Evolutionary conservation across 2,113 vertebrate species (phyloP).

Genomic region (Odontesthes bonariensis): DNA sequence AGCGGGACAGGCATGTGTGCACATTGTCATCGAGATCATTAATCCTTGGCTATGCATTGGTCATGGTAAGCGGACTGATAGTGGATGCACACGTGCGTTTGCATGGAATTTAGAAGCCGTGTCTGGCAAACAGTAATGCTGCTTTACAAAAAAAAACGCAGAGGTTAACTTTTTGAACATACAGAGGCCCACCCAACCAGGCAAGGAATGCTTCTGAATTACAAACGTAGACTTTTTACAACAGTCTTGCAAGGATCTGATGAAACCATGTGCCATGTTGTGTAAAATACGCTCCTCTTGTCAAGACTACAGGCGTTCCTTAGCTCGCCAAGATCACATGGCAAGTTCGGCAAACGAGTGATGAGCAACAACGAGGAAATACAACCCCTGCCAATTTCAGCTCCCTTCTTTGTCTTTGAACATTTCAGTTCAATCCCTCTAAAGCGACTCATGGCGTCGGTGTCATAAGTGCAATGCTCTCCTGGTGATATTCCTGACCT

Average conservation of each 20-base stretch:
- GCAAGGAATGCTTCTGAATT: neutral
- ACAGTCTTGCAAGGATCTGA: neutral
- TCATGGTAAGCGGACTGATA: neutral
- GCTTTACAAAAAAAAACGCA: neutral
- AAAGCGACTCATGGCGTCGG: too few relatives aligned
- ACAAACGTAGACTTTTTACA: neutral
- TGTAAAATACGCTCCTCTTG: too few relatives aligned
- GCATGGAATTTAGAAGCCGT: slow-evolving; percentile 1
- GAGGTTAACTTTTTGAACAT: slow-evolving; percentile 3
- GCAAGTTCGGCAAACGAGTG: too few relatives aligned
- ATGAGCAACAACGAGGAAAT: too few relatives aligned
- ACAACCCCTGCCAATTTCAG: too few relatives aligned
- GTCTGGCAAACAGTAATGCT: slow-evolving; percentile 14
- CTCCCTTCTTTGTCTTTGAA: too few relatives aligned
- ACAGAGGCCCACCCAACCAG: neutral
- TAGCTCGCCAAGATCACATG: too few relatives aligned
- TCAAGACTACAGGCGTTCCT: too few relatives aligned
- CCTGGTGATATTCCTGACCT: too few relatives aligned
- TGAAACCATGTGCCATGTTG: too few relatives aligned
- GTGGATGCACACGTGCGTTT: slow-evolving; percentile 3
- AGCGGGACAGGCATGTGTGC: slow-evolving; percentile 33
- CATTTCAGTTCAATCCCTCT: too few relatives aligned
- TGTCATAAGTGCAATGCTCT: too few relatives aligned
- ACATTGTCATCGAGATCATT: slow-evolving; percentile 52
- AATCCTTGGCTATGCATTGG: slow-evolving; percentile 65